Conservation (phyloP, 2,113 vertebrate genomes). For the Limnothrissa miodon region DNA sequence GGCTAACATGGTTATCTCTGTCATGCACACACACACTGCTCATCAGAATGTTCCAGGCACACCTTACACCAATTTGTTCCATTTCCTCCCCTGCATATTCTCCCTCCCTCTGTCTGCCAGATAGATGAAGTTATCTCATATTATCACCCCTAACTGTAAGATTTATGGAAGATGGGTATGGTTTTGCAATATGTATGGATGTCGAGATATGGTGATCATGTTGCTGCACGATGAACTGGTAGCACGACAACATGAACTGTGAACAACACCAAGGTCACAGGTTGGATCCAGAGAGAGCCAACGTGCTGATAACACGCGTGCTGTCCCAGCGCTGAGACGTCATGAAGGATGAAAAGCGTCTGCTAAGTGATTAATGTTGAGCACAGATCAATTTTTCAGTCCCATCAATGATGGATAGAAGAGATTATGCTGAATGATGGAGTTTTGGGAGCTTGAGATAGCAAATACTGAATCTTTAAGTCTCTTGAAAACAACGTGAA, state of each 20-base stretch:
- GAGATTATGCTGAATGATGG: not conserved
- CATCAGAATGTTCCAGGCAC: not conserved
- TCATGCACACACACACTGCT: not conserved
- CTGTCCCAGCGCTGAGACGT: not conserved
- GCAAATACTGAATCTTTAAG: not conserved
- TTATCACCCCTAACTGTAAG: not conserved
- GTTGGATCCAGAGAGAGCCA: not conserved
- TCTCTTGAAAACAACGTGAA: not conserved
- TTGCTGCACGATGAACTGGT: not conserved
- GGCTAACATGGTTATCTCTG: not conserved
- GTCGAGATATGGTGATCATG: not conserved
- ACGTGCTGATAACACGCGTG: not conserved
- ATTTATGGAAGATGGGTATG: not conserved
- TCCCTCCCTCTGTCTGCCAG: not conserved
- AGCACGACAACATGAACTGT: not conserved
- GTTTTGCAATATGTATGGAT: not conserved
- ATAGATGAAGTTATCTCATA: not conserved
- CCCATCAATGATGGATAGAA: not conserved
- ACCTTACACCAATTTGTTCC: not conserved
- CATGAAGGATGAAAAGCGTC: not conserved
- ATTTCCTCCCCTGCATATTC: not conserved
- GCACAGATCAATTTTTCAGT: not conserved
- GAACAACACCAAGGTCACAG: not conserved
- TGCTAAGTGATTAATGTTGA: conserved; percentile 4
- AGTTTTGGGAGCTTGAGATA: not conserved